phyloP scores from a whole-genome alignment of 2,888 invertebrate species.

The Noctua janthe region DNA sequence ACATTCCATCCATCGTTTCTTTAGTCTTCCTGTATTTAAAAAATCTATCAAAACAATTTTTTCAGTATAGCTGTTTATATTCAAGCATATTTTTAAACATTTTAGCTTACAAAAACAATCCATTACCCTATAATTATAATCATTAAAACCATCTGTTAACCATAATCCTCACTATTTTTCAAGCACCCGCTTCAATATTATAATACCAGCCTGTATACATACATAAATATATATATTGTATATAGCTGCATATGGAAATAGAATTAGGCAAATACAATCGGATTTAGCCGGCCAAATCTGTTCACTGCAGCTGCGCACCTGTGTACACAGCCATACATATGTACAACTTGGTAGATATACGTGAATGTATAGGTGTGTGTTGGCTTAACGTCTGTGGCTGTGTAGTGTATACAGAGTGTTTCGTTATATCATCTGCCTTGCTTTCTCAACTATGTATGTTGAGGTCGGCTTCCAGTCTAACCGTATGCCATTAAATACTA shows the following conservation, averaged over 20 bases:
- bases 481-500: not conserved
- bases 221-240: not conserved
- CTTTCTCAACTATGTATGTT: not conserved
- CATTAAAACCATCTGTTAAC: not conserved
- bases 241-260: constrained; percentile 21
- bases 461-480: not conserved
- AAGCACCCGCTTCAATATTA: constrained; percentile 23
- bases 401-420: not conserved
- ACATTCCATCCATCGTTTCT: too few species aligned
- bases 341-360: not conserved
- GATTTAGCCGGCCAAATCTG: constrained; percentile 62
- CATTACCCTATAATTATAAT: not conserved
- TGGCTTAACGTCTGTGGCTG: not conserved
- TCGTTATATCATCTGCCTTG: not conserved
- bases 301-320: constrained; percentile 52
- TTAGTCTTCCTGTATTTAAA: too few species aligned
- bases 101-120: too few species aligned
- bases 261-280: constrained; percentile 68
- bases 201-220: not conserved
- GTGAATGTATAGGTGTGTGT: not conserved
- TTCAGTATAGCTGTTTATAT: too few species aligned
- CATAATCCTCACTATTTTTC: not conserved
- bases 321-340: not conserved
- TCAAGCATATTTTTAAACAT: too few species aligned
- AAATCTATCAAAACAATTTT: too few species aligned